These are phyloP conservation scores for Dasypogon diadema DNA, from an alignment of 2,888 invertebrate genomes.

Conservation along the genomic window DNA sequence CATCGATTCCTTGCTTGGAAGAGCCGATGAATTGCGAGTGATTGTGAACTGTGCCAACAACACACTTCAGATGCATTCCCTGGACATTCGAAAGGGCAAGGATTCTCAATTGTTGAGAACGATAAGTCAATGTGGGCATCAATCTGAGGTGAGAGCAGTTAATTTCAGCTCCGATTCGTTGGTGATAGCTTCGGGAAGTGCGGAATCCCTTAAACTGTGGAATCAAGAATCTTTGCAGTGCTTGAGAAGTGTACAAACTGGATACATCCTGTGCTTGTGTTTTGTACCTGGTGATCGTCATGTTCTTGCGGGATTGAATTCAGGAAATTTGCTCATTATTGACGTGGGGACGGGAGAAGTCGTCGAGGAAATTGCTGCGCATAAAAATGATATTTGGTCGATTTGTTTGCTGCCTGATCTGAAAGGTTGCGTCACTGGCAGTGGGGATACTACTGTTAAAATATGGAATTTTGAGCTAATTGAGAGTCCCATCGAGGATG, in stretches of 20 bases:
- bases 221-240: slow-evolving; percentile 79
- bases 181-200: slow-evolving; percentile 87
- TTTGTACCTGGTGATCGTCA: slow-evolving; percentile 93
- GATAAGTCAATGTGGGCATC: slow-evolving; percentile 84
- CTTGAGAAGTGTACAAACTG: slow-evolving; percentile 75
- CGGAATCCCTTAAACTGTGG: slow-evolving; percentile 93
- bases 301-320: slow-evolving; percentile 87
- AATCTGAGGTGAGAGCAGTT: slow-evolving; percentile 87
- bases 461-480: slow-evolving; percentile 95
- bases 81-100: slow-evolving; percentile 71
- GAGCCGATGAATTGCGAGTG: slow-evolving; percentile 78
- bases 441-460: slow-evolving; percentile 90
- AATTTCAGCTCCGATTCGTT: slow-evolving; percentile 92
- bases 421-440: slow-evolving; percentile 87
- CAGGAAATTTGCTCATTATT: slow-evolving; percentile 83
- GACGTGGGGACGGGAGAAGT: slow-evolving; percentile 87
- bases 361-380: slow-evolving; percentile 86
- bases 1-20: slow-evolving; percentile 77
- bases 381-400: slow-evolving; percentile 82
- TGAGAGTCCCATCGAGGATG: slow-evolving; percentile 74
- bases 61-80: slow-evolving; percentile 76
- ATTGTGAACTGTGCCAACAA: slow-evolving; percentile 80
- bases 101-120: slow-evolving; percentile 74
- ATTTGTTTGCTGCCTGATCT: slow-evolving; percentile 84
- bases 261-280: slow-evolving; percentile 78